Percentiles rank a stretch among this genome's conserved stretches.
These are phyloP conservation scores for Otocyon megalotis DNA, from an alignment of 2,113 vertebrate genomes.

Conservation along the genomic window DNA sequence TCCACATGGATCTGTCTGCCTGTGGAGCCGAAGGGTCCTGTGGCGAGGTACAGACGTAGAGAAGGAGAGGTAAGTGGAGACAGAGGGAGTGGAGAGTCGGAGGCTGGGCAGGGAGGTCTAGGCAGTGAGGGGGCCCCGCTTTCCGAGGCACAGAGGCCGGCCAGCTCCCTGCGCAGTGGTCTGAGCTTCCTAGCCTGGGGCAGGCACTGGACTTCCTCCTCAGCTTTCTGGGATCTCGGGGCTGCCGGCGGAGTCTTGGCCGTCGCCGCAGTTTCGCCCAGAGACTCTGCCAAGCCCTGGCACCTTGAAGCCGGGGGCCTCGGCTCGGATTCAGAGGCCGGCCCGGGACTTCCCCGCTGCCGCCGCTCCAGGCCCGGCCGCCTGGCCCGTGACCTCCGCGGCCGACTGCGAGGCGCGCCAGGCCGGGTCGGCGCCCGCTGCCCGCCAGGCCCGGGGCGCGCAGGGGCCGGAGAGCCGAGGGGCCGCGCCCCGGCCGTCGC, in stretches of 20 bases:
- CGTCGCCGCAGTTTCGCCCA: background rate
- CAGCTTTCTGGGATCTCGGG: background rate
- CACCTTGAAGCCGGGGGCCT: constrained; percentile 38
- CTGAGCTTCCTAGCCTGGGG: background rate
- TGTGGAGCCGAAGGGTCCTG: background rate
- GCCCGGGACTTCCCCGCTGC: background rate
- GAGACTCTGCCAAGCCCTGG: constrained; percentile 49
- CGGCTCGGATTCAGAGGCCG: background rate
- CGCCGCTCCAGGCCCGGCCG: background rate
- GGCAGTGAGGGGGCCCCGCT: background rate
- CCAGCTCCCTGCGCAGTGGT: background rate
- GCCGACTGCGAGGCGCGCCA: constrained; percentile 22
- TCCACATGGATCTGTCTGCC: background rate
- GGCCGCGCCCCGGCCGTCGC: background rate
- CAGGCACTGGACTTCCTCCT: background rate
- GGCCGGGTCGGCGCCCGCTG: background rate
- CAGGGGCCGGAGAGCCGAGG: background rate
- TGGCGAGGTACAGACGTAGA: background rate
- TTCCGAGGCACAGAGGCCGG: background rate
- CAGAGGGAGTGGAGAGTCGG: background rate
- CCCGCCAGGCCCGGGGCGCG: background rate
- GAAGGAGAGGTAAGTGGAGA: background rate
- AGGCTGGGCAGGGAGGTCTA: background rate
- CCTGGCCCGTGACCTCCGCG: constrained; percentile 62
- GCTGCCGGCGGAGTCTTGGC: constrained; percentile 2